Evolutionary conservation across 2,113 vertebrate species (phyloP), one percentile per base, ranked within the genome.

Genomic region (Gallinago media): DNA sequence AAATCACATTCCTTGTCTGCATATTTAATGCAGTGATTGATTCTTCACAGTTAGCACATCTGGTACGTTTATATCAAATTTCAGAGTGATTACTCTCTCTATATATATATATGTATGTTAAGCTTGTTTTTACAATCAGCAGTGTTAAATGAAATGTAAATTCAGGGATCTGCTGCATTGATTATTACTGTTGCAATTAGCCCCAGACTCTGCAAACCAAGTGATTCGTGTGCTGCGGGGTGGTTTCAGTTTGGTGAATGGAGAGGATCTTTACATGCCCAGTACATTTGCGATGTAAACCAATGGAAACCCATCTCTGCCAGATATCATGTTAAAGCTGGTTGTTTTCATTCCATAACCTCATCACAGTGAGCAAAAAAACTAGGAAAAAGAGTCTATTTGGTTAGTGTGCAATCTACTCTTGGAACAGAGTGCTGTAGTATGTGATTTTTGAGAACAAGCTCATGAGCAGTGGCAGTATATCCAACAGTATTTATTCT

Each of bases 381-480:
- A 2, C 1, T 6, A 15, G 18, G 6, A 26, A 61, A 34, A 62
- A 9, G 5, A 54, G 4, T 62, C 6, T 54, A 0, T 66, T 56
- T 2, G 3, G 21, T 77, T 66, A 26, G 5, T 17, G 19, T 36
- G n/a, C n/a, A 40, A 11, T 61, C 58, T 80, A 34, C 34, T 88
- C 34, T 47, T 85, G 1, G 8, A 75, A 42, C 4, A 3, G 21
- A 40, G 59, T 15, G 16, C 38, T 67, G 6, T 50, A 25, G 6
- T 50, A 18, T 7, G 23, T 22, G 14, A 29, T 52, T 78, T 85
- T 72, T 65, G 62, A 87, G 61, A 92, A 61, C 42, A 50, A 72
- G 29, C 29, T 92, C n/a, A 11, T 47, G 25, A 85, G 18, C 56
- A 67, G 8, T 56, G n/a, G 14, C 49, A 20, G 7, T 91, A 65